Evolutionary conservation across 2,888 invertebrate species (phyloP).

Genomic region (Euspilapteryx auroguttella): DNA sequence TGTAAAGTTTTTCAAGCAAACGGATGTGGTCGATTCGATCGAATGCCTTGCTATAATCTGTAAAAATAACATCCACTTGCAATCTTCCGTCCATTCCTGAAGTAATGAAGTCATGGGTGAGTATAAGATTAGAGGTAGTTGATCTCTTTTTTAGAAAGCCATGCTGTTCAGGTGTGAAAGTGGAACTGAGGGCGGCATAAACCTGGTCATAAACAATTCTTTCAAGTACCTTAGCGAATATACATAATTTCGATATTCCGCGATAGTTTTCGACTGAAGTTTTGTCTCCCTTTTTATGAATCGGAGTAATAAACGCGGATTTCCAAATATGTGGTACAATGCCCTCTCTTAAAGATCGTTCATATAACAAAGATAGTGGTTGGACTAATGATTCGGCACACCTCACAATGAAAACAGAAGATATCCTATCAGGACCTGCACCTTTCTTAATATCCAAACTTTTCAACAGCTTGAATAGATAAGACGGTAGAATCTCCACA

Average conservation of each 20-base stretch:
- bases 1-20: neutral
- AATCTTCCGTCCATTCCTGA: constrained; percentile 1
- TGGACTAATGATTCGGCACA: neutral
- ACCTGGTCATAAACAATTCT: constrained; percentile 7
- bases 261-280: constrained; percentile 7
- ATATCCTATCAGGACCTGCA: neutral
- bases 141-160: constrained; percentile 8
- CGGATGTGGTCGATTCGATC: constrained; percentile 3
- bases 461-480: neutral
- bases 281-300: constrained; percentile 6
- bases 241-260: constrained; percentile 9
- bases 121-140: constrained; percentile 4
- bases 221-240: constrained; percentile 9
- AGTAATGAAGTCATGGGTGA: constrained; percentile 3
- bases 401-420: neutral
- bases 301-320: constrained; percentile 4
- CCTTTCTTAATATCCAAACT: neutral
- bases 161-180: constrained; percentile 8
- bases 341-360: neutral
- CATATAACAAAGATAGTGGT: neutral
- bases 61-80: constrained; percentile 6
- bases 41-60: constrained; percentile 6
- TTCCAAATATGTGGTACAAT: constrained; percentile 2
- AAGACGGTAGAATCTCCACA: neutral
- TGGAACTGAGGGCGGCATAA: constrained; percentile 4